These are phyloP conservation scores for Chaetophractus vellerosus DNA, from an alignment of 2,797 vertebrate species.

Conservation along the genomic window DNA sequence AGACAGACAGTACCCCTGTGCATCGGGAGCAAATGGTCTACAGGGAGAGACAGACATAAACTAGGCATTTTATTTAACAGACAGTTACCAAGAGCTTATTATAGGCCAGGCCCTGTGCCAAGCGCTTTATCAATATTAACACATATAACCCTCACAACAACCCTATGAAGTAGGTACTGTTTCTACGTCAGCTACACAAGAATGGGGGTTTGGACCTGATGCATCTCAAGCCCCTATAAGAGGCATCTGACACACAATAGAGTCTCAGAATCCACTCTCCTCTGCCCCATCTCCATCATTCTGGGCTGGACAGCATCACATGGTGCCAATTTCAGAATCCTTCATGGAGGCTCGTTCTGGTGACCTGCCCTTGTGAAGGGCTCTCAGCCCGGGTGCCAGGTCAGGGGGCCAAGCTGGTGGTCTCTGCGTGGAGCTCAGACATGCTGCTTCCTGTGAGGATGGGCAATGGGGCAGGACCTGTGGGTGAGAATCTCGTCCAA, in stretches of 20 bases:
- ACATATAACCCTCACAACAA: background rate
- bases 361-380: background rate
- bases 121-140: background rate
- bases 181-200: background rate
- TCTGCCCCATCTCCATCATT: background rate
- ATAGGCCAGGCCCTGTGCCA: background rate
- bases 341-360: background rate
- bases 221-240: background rate
- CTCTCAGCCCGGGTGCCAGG: background rate
- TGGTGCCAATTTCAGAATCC: background rate
- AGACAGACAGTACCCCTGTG: background rate
- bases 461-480: background rate
- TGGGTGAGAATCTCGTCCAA: background rate
- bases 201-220: background rate
- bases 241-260: background rate
- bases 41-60: slow-evolving; percentile 9
- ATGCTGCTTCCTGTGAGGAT: background rate
- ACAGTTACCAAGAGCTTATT: background rate
- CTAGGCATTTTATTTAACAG: slow-evolving; percentile 49
- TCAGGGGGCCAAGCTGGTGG: background rate
- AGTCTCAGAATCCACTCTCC: background rate
- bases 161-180: background rate
- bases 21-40: background rate
- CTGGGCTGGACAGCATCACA: background rate
- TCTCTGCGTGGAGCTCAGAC: background rate